Percentiles rank a stretch among this genome's conserved stretches.
Evolutionary conservation across 2,888 invertebrate genomes (phyloP).

Genomic region (Pterostichus madidus): DNA sequence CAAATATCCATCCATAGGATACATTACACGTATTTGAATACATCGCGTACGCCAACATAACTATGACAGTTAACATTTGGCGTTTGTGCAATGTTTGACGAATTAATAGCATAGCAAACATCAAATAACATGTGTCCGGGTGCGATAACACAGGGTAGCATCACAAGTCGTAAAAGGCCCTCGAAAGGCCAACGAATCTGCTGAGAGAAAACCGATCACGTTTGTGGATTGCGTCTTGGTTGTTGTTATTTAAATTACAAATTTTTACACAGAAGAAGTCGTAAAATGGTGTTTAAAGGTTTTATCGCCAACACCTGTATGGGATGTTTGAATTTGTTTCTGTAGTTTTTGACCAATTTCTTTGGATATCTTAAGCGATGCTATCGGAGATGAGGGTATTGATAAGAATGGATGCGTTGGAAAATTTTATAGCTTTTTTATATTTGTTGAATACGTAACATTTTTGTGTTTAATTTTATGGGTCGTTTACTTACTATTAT

Average conservation of each 20-base stretch:
- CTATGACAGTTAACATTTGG: conserved; percentile 52
- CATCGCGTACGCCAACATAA: background rate
- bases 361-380: background rate
- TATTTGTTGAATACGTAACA: conserved; percentile 23
- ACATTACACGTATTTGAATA: background rate
- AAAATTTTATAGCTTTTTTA: conserved; percentile 30
- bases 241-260: conserved; percentile 45
- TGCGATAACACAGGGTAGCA: conserved; percentile 46
- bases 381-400: background rate
- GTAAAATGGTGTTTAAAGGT: conserved; percentile 26
- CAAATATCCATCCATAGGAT: background rate
- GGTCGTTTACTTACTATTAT: background rate
- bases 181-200: background rate
- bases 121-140: conserved; percentile 59
- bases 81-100: conserved; percentile 64
- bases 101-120: conserved; percentile 67
- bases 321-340: conserved; percentile 37
- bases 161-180: conserved; percentile 41
- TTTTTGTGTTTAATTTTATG: conserved; percentile 4
- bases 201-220: background rate
- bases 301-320: conserved; percentile 36
- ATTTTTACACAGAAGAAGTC: conserved; percentile 45
- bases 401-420: background rate
- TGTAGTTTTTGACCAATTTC: conserved; percentile 33
- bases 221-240: background rate